phyloP scores from a whole-genome alignment of 2,113 vertebrate genomes.

The Rhombomys opimus region DNA sequence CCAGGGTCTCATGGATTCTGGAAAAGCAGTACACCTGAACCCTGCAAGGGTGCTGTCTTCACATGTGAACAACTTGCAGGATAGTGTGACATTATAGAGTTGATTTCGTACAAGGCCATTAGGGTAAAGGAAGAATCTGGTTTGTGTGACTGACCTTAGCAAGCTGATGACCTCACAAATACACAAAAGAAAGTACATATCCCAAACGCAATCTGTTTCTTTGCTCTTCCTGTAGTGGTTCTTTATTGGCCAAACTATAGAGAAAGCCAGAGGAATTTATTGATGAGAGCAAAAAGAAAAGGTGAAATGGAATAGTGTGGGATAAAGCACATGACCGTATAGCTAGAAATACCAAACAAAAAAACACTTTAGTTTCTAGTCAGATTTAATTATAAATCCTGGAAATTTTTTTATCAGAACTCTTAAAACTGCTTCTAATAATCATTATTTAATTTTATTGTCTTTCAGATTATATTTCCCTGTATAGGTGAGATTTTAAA shows the following conservation, averaged over 20 bases:
- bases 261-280: background rate
- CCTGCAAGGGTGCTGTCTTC: background rate
- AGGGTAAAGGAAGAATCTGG: background rate
- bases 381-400: background rate
- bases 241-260: background rate
- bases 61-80: background rate
- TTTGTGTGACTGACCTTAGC: background rate
- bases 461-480: background rate
- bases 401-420: background rate
- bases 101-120: background rate
- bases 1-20: background rate
- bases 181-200: background rate
- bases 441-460: background rate
- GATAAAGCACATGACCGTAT: background rate
- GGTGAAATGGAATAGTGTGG: accelerated
- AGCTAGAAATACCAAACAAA: background rate
- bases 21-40: background rate
- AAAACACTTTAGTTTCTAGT: background rate
- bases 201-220: background rate
- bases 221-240: background rate
- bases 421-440: background rate
- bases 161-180: background rate
- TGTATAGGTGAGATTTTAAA: background rate
- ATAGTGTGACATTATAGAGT: background rate
- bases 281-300: background rate